phyloP scores from a whole-genome alignment of 2,113 vertebrate genomes.

The Tragulus kanchil region DNA sequence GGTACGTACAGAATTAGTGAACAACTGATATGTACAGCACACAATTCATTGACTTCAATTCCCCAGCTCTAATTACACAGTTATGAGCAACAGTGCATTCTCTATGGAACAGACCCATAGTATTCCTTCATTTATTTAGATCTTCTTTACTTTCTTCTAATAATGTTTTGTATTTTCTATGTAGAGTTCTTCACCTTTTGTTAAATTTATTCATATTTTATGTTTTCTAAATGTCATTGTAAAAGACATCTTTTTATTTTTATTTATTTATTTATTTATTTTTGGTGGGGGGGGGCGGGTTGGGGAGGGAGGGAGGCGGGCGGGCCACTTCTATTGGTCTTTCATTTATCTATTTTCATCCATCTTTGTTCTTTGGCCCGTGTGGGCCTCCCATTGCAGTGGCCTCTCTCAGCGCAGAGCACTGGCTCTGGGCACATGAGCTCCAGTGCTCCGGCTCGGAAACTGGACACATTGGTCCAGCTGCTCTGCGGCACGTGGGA shows the following conservation, averaged over 20 bases:
- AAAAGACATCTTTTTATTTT: not conserved
- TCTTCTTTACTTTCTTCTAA: slow-evolving; percentile 53
- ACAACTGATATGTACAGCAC: not conserved
- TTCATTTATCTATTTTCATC: too few species aligned
- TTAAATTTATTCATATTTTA: slow-evolving; percentile 30
- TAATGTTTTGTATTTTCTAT: slow-evolving; percentile 33
- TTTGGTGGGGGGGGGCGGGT: too few species aligned
- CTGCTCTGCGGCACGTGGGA: too few species aligned
- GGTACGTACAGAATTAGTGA: not conserved
- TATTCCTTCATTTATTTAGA: not conserved
- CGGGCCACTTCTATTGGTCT: too few species aligned
- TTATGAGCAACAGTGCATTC: not conserved
- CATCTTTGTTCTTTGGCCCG: too few species aligned
- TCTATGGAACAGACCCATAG: not conserved
- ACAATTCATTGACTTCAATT: not conserved
- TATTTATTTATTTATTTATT: too few species aligned
- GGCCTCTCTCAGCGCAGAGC: too few species aligned
- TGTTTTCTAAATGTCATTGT: slow-evolving; percentile 13
- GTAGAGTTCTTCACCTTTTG: slow-evolving; percentile 36
- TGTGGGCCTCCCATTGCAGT: too few species aligned
- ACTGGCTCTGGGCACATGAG: too few species aligned
- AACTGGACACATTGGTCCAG: too few species aligned
- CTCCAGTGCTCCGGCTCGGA: too few species aligned
- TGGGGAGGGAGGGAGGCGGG: too few species aligned
- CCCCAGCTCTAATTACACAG: not conserved